phyloP scores from a whole-genome alignment of 2,797 vertebrate species.

The Enteromius afrohamiltoni region DNA sequence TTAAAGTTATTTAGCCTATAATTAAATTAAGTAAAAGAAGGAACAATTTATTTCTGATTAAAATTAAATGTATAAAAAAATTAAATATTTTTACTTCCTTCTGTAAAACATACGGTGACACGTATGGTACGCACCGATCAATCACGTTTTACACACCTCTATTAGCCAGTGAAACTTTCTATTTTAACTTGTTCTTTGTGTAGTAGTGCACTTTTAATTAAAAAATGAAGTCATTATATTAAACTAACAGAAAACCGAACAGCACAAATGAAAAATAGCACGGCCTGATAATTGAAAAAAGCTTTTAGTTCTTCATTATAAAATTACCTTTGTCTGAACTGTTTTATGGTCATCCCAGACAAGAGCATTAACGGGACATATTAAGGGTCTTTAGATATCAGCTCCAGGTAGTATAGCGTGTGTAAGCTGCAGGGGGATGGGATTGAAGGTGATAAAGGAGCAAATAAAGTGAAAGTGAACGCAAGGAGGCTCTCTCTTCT shows the following conservation, averaged over 20 bases:
- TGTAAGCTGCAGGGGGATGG: neutral
- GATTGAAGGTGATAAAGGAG: neutral
- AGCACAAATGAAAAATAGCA: neutral
- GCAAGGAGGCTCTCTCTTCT: neutral
- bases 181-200: neutral
- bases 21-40: too few relatives aligned
- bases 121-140: too few relatives aligned
- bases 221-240: neutral
- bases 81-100: too few relatives aligned
- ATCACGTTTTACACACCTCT: too few relatives aligned
- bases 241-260: neutral
- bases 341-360: conserved; percentile 1
- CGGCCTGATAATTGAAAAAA: conserved; percentile 11
- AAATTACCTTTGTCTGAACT: neutral
- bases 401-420: conserved; percentile 16
- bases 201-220: neutral
- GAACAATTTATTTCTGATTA: too few relatives aligned
- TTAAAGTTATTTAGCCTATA: too few relatives aligned
- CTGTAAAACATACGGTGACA: too few relatives aligned
- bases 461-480: conserved; percentile 3
- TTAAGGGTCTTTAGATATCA: conserved; percentile 8
- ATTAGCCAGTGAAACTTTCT: neutral
- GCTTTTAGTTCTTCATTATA: conserved; percentile 20
- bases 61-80: too few relatives aligned
- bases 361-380: conserved; percentile 10